phyloP scores from a whole-genome alignment of 2,113 vertebrate genomes.

The Pseudonaja textilis region DNA sequence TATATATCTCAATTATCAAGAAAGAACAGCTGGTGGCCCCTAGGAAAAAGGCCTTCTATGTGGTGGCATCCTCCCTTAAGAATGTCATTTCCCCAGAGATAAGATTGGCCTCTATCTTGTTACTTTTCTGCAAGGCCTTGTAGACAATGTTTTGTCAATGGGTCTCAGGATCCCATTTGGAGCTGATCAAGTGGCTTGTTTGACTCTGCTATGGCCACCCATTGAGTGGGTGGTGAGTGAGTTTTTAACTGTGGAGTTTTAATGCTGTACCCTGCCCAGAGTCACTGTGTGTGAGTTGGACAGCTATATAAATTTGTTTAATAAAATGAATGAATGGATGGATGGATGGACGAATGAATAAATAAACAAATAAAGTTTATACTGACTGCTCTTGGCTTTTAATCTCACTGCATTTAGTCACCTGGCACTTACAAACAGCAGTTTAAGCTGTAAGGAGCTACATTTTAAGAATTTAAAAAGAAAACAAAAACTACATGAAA shows the following conservation, averaged over 20 bases:
- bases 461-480: background rate
- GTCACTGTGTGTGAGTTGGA: background rate
- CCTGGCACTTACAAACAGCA: background rate
- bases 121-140: background rate
- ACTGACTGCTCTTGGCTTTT: constrained; percentile 36
- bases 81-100: background rate
- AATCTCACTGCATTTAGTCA: constrained; percentile 20
- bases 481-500: background rate
- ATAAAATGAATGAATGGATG: background rate
- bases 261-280: background rate
- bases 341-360: no score
- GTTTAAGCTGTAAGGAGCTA: background rate
- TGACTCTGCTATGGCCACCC: background rate
- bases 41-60: background rate
- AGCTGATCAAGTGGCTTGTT: background rate
- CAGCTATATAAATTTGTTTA: background rate
- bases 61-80: background rate
- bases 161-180: background rate
- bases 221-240: no score
- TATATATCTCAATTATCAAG: background rate
- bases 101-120: background rate
- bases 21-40: background rate
- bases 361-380: no score
- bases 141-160: background rate
- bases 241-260: background rate